These are phyloP conservation scores for Sebastes itinus DNA, from an alignment of 2,797 vertebrate species.

Conservation along the genomic window DNA sequence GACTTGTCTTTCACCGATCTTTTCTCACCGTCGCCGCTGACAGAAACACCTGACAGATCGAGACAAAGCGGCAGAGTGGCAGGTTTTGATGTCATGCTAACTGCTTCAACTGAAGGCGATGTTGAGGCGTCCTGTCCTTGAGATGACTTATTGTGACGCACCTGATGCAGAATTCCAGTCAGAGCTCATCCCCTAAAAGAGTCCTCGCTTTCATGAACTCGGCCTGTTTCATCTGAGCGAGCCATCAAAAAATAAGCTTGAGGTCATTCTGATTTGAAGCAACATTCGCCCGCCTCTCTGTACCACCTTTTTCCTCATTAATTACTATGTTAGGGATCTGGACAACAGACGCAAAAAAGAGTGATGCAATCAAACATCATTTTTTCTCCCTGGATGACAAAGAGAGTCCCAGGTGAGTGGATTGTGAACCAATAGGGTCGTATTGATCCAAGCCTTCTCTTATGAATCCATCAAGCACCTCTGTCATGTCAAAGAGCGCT, in stretches of 20 bases:
- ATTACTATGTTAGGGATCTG: conserved; percentile 14
- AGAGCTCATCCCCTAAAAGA: not conserved
- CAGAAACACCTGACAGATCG: conserved; percentile 33
- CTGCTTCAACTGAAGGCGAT: not conserved
- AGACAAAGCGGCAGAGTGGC: conserved; percentile 6
- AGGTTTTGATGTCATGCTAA: conserved; percentile 35
- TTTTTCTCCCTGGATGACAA: conserved; percentile 11
- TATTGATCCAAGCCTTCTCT: conserved; percentile 43
- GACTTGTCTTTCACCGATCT: conserved; percentile 28
- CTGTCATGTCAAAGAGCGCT: conserved; percentile 49
- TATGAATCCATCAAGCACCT: conserved; percentile 42
- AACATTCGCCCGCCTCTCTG: not conserved
- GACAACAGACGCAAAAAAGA: conserved; percentile 5
- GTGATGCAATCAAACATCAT: conserved; percentile 25
- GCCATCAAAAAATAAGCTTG: conserved; percentile 14
- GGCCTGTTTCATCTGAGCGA: conserved; percentile 19
- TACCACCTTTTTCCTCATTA: not conserved
- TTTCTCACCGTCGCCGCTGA: conserved; percentile 22
- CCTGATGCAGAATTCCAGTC: conserved; percentile 3
- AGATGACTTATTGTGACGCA: conserved; percentile 36
- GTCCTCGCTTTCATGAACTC: conserved; percentile 8
- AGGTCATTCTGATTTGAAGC: conserved; percentile 16
- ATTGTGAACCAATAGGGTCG: not conserved
- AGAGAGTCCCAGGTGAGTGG: conserved; percentile 22
- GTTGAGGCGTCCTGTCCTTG: not conserved